Base-by-base conservation (phyloP, 64 coral and sea anemone genomes). In the Actinia equina region DNA sequence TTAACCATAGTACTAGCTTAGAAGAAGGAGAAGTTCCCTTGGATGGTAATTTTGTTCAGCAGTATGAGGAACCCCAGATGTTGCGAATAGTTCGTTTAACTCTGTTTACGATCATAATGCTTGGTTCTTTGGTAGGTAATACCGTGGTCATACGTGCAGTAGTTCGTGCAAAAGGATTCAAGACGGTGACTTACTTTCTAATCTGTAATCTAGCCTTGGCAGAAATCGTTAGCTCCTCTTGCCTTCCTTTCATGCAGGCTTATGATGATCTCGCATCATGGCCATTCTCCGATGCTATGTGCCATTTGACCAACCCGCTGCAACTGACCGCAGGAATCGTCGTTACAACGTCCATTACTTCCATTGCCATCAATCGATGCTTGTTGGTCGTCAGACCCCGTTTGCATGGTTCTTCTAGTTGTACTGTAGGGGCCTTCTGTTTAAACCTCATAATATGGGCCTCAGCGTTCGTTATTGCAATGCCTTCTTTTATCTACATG, bases 351-450 rank as follows among this genome's bases (percentile, higher is more conserved):
- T 86, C 89, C 2, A 41, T 95, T 44, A 74, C 89, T 15, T 59
- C 74, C 5, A 88, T 95, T 63, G 89, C 93, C 20, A 82, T 92
- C 12, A 85, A 92, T 53, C 86, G 89, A 5, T 95, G 83, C 60
- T 71, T 84, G 52, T 43, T 82, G 4, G 69, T 74, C 25, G 15
- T 74, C 69, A 74, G 69, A 41, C n/a, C 12, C 8, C 69, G 23
- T 30, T 12, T 74, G 23, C 69, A 74, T 41, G 69, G 69, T 13
- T 15, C 69, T 30, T 30, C 69, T 13, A 74, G 3, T 11, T 74
- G 26, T 26, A 74, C 2, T 5, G 2, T 30, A n/a, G 27, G 2
- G 10, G 69, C 69, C n/a, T 74, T 74, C 27, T 74, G 69, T 15
- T 15, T 81, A 12, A 85, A 81, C 62, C 9, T 87, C 1, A 82